phyloP scores from a whole-genome alignment of 2,113 vertebrate genomes.

The Nyctereutes procyonoides region DNA sequence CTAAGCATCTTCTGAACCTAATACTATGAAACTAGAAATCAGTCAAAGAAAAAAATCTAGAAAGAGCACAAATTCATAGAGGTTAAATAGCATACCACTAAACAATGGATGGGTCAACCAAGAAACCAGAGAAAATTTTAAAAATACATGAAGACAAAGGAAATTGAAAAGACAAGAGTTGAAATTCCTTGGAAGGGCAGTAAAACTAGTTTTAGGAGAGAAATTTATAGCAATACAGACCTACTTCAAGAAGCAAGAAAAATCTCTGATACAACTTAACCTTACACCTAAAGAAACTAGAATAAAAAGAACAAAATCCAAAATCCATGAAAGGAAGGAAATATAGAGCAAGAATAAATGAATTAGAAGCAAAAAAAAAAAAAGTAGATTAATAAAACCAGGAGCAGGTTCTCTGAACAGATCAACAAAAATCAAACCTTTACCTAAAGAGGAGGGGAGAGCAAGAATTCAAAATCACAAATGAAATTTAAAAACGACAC shows the following conservation, averaged over 20 bases:
- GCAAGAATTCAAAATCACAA: background rate
- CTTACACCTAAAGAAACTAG: background rate
- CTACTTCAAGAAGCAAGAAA: background rate
- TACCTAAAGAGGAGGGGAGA: background rate
- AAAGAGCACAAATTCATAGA: background rate
- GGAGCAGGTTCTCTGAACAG: background rate
- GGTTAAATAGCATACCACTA: background rate
- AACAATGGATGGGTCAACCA: background rate
- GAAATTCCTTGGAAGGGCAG: background rate
- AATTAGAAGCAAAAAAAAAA: background rate
- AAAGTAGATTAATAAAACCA: background rate
- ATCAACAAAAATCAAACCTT: background rate
- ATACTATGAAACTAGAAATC: background rate
- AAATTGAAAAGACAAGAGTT: background rate
- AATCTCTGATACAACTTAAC: background rate
- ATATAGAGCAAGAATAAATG: background rate
- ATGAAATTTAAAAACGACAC: background rate
- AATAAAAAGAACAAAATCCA: background rate
- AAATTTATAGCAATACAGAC: background rate
- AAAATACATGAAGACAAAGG: background rate
- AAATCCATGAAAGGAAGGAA: background rate
- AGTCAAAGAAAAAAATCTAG: background rate
- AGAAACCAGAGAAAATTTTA: background rate
- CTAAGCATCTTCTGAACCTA: background rate
- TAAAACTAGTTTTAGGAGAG: background rate